Base-by-base conservation (phyloP, 92 coral and sea anemone species). In the Pocillopora meandrina region DNA sequence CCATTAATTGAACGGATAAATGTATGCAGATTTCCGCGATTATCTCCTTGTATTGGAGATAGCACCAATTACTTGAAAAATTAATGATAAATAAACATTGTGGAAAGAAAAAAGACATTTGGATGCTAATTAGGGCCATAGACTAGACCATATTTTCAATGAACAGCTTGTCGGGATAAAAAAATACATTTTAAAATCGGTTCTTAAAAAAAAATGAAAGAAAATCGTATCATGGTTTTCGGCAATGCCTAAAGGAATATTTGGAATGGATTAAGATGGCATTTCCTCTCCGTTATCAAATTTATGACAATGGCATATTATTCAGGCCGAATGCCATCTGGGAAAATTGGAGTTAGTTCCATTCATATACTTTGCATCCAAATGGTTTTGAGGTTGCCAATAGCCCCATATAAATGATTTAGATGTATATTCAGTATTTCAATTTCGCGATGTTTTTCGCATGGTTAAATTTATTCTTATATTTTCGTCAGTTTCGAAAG, bases 41-140 rank as follows among this genome's bases (percentile, higher is more conserved):
- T 78, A 78, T 78, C 72, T 68, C 5, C 31, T 76, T 26, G 68
- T 18, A 18, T 78, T 9, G 52, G 7, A 42, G 20, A 78, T 16
- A 33, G 49, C 61, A 13, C 13, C 82, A 65, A 78, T 78, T 64
- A 78, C 60, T 72, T 47, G 19, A 77, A 77, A 71, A 20, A 65
- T 19, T 71, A 69, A 81, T 42, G 60, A 2, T n/a, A 59, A 81
- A 71, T 59, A 71, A 81, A 81, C 57, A 59, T 20, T 14, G 58
- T 59, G 3, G 13, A 71, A 7, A 42, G 52, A 42, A 42, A 81
- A 70, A 34, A 59, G 9, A 16, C 52, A 33, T 21, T 72, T 55
- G 64, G 26, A 81, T 58, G 77, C 47, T 70, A 60, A 81, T 70
- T 35, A 33, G 10, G 33, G 10, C 36, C 19, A 11, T 21, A 9